Evolutionary conservation across 2,888 invertebrate genomes (phyloP).

Genomic region (Sylvicola cinctus): DNA sequence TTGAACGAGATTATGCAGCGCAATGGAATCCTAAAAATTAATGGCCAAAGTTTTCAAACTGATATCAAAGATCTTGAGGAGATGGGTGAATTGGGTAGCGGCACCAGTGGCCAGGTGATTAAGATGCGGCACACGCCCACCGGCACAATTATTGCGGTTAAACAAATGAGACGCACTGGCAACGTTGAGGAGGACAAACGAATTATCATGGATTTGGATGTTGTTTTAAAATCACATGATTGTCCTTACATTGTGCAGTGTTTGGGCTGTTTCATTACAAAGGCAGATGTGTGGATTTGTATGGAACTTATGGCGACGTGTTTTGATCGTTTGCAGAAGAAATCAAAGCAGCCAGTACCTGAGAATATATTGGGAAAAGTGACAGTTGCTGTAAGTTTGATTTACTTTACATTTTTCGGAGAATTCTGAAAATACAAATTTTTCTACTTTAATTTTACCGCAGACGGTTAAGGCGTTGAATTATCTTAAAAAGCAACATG

Average conservation of each 20-base stretch:
- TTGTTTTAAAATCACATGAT: constrained; percentile 91
- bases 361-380: constrained; percentile 94
- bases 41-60: constrained; percentile 56
- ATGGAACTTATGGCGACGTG: constrained; percentile 99
- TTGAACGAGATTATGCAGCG: constrained; percentile 84
- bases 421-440: constrained; percentile 1
- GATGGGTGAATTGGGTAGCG: constrained; percentile 75
- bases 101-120: constrained; percentile 94
- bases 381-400: constrained; percentile 66
- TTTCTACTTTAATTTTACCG: constrained; percentile 8
- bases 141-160: constrained; percentile 76
- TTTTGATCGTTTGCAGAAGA: constrained; percentile 86
- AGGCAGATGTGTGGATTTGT: constrained; percentile 97
- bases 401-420: constrained; percentile 8
- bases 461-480: constrained; percentile 90
- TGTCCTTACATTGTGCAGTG: constrained; percentile 95
- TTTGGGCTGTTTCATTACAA: constrained; percentile 92
- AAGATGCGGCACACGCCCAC: constrained; percentile 87
- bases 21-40: constrained; percentile 73
- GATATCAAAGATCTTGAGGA: constrained; percentile 67
- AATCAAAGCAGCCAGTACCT: constrained; percentile 73
- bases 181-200: constrained; percentile 94
- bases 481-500: constrained; percentile 92
- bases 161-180: constrained; percentile 94
- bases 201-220: constrained; percentile 96